These are phyloP conservation scores for Agonopterix alstromeriana DNA, from an alignment of 2,888 invertebrate genomes.

Conservation along the genomic window DNA sequence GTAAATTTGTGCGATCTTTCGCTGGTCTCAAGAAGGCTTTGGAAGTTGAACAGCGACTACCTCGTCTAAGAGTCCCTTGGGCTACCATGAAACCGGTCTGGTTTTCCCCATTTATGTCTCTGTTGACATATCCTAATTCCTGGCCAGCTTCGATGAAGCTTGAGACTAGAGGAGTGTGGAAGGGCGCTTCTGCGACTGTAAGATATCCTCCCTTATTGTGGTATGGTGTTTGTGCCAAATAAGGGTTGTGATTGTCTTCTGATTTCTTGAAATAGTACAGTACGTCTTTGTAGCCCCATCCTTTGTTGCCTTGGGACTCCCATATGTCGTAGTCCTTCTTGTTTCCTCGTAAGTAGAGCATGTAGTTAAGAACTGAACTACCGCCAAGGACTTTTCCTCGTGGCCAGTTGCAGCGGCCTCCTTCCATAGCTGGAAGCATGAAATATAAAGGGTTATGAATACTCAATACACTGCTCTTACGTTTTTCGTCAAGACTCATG, in stretches of 20 bases:
- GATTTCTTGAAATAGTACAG: constrained; percentile 93
- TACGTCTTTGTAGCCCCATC: constrained; percentile 90
- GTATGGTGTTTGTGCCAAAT: constrained; percentile 85
- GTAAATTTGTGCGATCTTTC: constrained; percentile 86
- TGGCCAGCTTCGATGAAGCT: constrained; percentile 90
- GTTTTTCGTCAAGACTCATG: background rate
- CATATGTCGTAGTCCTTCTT: constrained; percentile 92
- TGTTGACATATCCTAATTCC: constrained; percentile 89
- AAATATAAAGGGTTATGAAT: background rate
- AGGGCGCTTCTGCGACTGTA: constrained; percentile 91
- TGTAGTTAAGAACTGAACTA: constrained; percentile 92
- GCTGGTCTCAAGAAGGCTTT: constrained; percentile 92
- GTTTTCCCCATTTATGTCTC: constrained; percentile 91
- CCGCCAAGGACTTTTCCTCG: constrained; percentile 95
- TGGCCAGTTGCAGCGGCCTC: constrained; percentile 92
- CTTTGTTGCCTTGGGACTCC: constrained; percentile 90
- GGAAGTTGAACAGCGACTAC: constrained; percentile 91
- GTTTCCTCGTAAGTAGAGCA: constrained; percentile 94
- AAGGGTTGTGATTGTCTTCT: constrained; percentile 93
- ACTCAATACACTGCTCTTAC: background rate
- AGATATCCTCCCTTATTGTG: constrained; percentile 89
- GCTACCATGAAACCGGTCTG: constrained; percentile 94
- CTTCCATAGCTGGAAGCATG: constrained; percentile 83
- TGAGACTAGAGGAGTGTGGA: constrained; percentile 88
- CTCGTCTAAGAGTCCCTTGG: constrained; percentile 86